Evolutionary conservation across 1,140 invertebrate genomes (phyloP), one percentile per base, ranked within the genome.

Genomic region (Drosophila prosaltans): DNA sequence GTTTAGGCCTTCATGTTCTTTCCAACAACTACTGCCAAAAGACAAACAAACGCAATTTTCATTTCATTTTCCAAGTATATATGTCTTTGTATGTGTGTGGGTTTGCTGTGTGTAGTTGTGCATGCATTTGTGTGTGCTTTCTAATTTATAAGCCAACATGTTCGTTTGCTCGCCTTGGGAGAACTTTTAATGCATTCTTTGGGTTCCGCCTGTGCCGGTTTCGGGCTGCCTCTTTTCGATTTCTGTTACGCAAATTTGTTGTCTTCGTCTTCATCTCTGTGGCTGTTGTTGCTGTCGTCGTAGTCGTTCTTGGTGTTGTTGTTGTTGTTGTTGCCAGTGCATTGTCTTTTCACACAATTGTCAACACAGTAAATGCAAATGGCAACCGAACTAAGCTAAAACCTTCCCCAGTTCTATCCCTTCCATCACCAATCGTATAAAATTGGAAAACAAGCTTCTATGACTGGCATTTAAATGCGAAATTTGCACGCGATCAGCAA

Each of bases 401-500:
- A 30, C 6, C 2, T 32, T 9, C 10, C 41, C 0, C 2, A 3
- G 21, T 9, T 2, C 45, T 8, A 26, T 10, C 48, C 28, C 43
- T 3, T 39, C 60, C 28, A 30, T 32, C 64, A 68, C 48, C 32
- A 26, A 32, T 41, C 66, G 61, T 69, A 64, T 48, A 48, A 71
- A 83, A 81, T 89, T 70, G 80, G 60, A 72, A 88, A 84, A 73
- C 77, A 72, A 78, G 74, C 68, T 74, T 69, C 84, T 89, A 90
- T 80, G 78, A 80, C 84, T 81, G 72, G 84, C 84, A 89, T 89
- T 84, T 89, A 89, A 89, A 89, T 89, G 81, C 78, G 84, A 89
- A 89, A 78, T 89, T 89, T 78, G 84, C 84, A 88, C 80, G 84
- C 84, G 84, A 89, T 71, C 81, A 65, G 80, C 70, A 78, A 82